Percentiles rank a stretch among this genome's conserved stretches.
phyloP scores from a whole-genome alignment of 2,888 invertebrate species.

The Busseola fusca region DNA sequence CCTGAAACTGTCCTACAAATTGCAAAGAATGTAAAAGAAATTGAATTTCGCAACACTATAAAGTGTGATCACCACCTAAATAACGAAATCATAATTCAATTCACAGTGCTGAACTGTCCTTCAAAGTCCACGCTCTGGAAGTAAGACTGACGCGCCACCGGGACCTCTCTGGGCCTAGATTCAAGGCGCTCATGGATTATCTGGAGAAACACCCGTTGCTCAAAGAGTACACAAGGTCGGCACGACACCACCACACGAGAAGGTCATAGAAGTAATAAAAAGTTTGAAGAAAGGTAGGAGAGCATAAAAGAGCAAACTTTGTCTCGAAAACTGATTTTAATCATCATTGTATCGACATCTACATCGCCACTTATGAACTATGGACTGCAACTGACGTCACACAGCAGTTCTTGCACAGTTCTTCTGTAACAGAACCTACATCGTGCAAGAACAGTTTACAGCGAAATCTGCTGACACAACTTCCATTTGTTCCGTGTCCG shows the following conservation, averaged over 20 bases:
- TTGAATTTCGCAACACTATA: not conserved
- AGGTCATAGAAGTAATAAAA: not conserved
- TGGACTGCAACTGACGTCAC: not conserved
- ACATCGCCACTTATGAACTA: not conserved
- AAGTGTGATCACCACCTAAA: not conserved
- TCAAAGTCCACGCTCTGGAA: conserved; percentile 89
- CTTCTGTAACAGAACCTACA: too few relatives aligned
- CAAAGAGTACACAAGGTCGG: conserved; percentile 74
- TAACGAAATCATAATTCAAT: not conserved
- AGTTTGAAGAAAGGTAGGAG: not conserved
- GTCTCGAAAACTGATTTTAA: not conserved
- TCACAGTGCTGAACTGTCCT: conserved; percentile 81
- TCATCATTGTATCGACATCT: conserved; percentile 7
- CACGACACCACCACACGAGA: conserved; percentile 54
- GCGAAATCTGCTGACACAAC: not conserved
- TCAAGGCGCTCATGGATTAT: conserved; percentile 78
- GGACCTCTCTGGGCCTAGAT: conserved; percentile 87
- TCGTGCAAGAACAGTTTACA: not conserved
- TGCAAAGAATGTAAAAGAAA: not conserved
- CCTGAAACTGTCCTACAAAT: not conserved
- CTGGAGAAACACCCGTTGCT: conserved; percentile 81
- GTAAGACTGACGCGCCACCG: conserved; percentile 90
- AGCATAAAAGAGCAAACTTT: not conserved
- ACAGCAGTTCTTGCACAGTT: too few relatives aligned
- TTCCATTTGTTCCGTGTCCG: too few relatives aligned